Evolutionary conservation across 2,113 vertebrate species (phyloP).

Genomic region (Proteles cristata): DNA sequence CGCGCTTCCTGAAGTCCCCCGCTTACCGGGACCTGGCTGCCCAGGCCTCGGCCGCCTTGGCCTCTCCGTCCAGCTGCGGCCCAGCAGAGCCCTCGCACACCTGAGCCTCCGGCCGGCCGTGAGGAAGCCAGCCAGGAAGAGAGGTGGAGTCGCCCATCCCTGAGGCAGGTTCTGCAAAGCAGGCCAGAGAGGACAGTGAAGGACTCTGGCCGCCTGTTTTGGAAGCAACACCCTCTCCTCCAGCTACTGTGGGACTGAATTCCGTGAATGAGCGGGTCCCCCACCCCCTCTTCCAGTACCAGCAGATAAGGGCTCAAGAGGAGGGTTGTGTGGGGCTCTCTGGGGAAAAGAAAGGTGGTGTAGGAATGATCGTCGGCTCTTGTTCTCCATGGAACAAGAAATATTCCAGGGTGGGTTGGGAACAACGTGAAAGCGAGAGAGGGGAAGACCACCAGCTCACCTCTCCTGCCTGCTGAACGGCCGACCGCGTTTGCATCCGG

Average conservation of each 20-base stretch:
- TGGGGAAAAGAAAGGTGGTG: rapidly evolving
- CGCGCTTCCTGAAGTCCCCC: conserved; percentile 87
- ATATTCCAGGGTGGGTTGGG: not conserved
- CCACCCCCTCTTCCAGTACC: no score
- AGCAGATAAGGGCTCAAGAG: rapidly evolving
- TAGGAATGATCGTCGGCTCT: not conserved
- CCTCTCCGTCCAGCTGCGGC: conserved; percentile 3
- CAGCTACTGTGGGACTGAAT: not conserved
- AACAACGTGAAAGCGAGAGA: not conserved
- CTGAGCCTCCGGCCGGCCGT: conserved; percentile 62
- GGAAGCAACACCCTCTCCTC: not conserved
- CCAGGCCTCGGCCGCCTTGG: conserved; percentile 64
- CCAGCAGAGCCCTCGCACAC: conserved; percentile 81
- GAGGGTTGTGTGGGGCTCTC: rapidly evolving
- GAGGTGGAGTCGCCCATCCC: conserved; percentile 58
- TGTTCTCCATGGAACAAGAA: not conserved
- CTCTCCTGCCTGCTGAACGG: not conserved
- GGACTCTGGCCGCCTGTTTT: not conserved
- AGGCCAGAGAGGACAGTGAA: conserved; percentile 1
- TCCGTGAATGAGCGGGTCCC: not conserved
- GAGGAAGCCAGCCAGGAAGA: conserved; percentile 23
- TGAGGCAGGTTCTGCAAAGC: conserved; percentile 47
- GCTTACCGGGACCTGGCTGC: conserved; percentile 86
- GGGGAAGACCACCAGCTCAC: not conserved
- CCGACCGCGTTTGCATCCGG: not conserved